Base-by-base conservation (phyloP, 1,140 invertebrate species). In the Danaus melanippus region DNA sequence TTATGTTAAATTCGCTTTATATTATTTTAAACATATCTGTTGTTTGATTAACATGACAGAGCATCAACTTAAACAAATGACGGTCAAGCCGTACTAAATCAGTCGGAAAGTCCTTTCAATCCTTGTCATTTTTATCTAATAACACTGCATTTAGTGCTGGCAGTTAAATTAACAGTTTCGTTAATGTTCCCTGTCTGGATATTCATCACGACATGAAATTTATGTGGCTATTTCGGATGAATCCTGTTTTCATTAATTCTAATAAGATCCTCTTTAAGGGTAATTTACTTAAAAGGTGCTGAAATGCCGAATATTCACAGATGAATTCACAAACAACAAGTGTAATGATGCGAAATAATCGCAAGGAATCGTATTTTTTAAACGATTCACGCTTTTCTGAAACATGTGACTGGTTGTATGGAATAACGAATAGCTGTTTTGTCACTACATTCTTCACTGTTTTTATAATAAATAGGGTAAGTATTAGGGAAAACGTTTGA, bases 191-290 rank as follows among this genome's bases (percentile, higher is more conserved):
- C 50, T 45, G 53, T 57, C 42, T 43, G 46, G 58, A 32, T 68
- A 76, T 70, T 64, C 64, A 69, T 74, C 62, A 75, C 62, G 56
- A 42, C 50, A 40, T 48, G 53, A 64, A 70, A 76, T 79, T 74
- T 72, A 76, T 72, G 66, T 66, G 63, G 64, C 67, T 59, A 66
- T 66, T 66, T 64, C 59, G 45, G 46, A 55, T 66, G 60, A 58
- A 70, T 73, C 61, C 66, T 67, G 68, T 59, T 65, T 69, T 70
- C 73, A 72, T 79, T 76, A 72, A 76, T 74, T 66, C 69, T 64
- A 69, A 69, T 69, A 69, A 64, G 58, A 67, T 64, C 59, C 63
- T 64, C 52, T 52, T 66, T 60, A 58, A 63, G 56, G 55, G 58
- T 69, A 71, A 70, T 75, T 70, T 66, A 61, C 64, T 67, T 71